These are phyloP conservation scores for Zeus faber DNA, from an alignment of 2,113 vertebrate genomes.

Conservation along the genomic window DNA sequence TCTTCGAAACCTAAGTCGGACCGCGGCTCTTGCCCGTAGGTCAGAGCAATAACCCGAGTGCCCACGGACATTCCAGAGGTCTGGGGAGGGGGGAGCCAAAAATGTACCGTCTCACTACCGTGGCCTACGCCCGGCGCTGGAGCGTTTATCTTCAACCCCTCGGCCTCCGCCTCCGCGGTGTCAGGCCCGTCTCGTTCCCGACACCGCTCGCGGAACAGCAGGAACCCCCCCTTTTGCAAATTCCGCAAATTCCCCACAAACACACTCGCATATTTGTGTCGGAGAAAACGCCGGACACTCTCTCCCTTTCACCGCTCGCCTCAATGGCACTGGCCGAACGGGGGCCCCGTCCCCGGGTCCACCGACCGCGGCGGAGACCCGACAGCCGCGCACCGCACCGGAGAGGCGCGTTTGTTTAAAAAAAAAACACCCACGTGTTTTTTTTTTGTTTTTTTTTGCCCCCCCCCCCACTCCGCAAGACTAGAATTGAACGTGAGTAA, in stretches of 20 bases:
- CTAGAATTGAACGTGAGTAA: conserved; percentile 31
- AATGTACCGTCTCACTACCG: too few species aligned
- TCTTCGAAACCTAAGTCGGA: conserved; percentile 24
- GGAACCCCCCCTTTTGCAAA: conserved; percentile 31
- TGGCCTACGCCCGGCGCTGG: too few species aligned
- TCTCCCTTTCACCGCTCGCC: conserved; percentile 47
- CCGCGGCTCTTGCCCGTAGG: conserved; percentile 9
- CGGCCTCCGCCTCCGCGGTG: conserved; percentile 33
- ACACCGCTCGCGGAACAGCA: conserved; percentile 51
- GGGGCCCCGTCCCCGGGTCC: too few species aligned
- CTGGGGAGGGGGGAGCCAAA: too few species aligned
- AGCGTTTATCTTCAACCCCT: conserved; percentile 20
- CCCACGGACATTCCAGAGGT: conserved; percentile 45
- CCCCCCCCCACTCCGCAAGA: too few species aligned
- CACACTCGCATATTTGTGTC: too few species aligned
- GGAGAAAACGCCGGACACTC: conserved; percentile 39
- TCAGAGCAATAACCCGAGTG: conserved; percentile 38
- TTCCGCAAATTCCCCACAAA: conserved; percentile 59
- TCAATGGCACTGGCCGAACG: too few species aligned
- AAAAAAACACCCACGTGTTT: too few species aligned
- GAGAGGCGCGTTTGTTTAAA: too few species aligned
- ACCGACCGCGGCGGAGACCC: too few species aligned
- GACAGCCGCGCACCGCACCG: too few species aligned
- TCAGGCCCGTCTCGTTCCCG: conserved; percentile 59
- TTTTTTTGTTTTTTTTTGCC: too few species aligned